phyloP scores from a whole-genome alignment of 2,113 vertebrate species.

The Cynoglossus semilaevis region DNA sequence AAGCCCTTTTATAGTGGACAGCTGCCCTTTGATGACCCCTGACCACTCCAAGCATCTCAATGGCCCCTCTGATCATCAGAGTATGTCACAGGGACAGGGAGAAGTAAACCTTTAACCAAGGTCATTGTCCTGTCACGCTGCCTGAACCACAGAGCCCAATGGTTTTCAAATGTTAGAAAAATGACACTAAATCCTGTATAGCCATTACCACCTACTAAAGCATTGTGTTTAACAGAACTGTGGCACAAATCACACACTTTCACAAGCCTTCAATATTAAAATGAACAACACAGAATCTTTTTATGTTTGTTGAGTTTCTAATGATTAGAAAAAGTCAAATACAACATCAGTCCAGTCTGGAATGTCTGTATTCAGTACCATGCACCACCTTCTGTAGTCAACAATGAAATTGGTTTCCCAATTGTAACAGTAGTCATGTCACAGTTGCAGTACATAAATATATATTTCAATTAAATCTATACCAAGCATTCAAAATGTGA shows the following conservation, averaged over 20 bases:
- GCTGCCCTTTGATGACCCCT: slow-evolving; percentile 81
- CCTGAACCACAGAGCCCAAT: slow-evolving; percentile 24
- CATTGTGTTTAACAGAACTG: neutral
- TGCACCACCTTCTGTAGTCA: neutral
- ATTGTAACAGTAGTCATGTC: neutral
- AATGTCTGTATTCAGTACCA: slow-evolving; percentile 19
- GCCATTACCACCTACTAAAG: slow-evolving; percentile 4
- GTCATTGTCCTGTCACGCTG: slow-evolving; percentile 70
- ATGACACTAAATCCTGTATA: slow-evolving; percentile 16
- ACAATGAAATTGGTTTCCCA: neutral
- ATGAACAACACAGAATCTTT: neutral
- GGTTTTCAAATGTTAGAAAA: slow-evolving; percentile 23
- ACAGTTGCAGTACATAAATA: slow-evolving; percentile 1
- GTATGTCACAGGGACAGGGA: slow-evolving; percentile 56
- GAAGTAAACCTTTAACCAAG: slow-evolving; percentile 71
- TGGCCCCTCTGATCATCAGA: slow-evolving; percentile 73
- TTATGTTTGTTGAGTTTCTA: slow-evolving; percentile 3
- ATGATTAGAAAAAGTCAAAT: neutral
- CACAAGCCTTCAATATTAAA: neutral
- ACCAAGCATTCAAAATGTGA: neutral
- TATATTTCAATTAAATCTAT: neutral
- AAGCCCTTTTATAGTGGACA: slow-evolving; percentile 77
- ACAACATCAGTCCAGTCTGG: neutral
- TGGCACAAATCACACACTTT: neutral
- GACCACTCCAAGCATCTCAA: slow-evolving; percentile 71